phyloP scores from a whole-genome alignment of 2,888 invertebrate genomes.

The Melolontha melolontha region DNA sequence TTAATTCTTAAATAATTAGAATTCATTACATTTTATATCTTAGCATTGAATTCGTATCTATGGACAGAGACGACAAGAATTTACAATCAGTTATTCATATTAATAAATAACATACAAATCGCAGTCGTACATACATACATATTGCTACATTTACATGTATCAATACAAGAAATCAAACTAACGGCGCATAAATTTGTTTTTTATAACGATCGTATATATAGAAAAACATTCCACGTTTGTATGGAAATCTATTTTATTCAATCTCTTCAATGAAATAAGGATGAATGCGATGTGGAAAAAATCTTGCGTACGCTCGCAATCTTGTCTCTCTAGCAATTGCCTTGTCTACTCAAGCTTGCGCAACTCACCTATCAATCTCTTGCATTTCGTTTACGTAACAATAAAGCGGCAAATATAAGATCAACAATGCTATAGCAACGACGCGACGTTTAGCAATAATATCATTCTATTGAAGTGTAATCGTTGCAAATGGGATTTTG shows the following conservation, averaged over 20 bases:
- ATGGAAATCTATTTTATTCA: neutral
- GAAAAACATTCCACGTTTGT: neutral
- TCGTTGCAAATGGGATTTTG: conserved; percentile 35
- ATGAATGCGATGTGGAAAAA: conserved; percentile 15
- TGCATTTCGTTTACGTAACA: conserved; percentile 22
- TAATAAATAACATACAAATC: too few species aligned
- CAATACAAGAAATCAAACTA: neutral
- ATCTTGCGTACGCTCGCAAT: conserved; percentile 11
- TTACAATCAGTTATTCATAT: too few species aligned
- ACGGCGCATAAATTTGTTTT: neutral
- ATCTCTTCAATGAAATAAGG: neutral
- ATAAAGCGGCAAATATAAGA: conserved; percentile 15
- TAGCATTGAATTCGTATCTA: too few species aligned
- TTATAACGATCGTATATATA: neutral
- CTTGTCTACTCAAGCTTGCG: neutral
- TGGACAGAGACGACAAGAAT: too few species aligned
- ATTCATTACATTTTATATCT: too few species aligned
- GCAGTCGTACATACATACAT: too few species aligned
- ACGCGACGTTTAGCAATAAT: conserved; percentile 25
- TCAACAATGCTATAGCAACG: conserved; percentile 21
- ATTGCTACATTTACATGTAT: too few species aligned
- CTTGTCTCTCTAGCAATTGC: conserved; percentile 1
- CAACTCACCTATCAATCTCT: conserved; percentile 31
- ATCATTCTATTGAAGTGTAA: conserved; percentile 34
- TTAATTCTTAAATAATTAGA: too few species aligned